These are phyloP conservation scores for Acanthococcus lagerstroemiae DNA, from an alignment of 2,888 invertebrate genomes.

Conservation along the genomic window DNA sequence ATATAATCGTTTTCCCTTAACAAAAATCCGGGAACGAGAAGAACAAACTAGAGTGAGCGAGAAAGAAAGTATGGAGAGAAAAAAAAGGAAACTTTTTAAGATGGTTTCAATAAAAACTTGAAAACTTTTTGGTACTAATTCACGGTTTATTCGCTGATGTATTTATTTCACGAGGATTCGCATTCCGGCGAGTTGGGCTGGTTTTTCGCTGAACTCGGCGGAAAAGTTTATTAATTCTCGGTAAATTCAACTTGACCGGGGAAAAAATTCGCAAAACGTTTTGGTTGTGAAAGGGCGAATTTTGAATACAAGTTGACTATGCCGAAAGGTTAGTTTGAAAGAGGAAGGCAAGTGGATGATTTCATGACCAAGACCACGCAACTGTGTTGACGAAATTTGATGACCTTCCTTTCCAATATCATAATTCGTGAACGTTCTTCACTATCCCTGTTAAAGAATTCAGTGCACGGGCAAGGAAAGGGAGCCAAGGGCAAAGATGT, in stretches of 20 bases:
- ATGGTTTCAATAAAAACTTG: conserved; percentile 1
- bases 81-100: conserved; percentile 3
- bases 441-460: too few species aligned
- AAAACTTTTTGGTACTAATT: not conserved
- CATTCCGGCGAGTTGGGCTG: not conserved
- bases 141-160: not conserved
- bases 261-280: too few species aligned
- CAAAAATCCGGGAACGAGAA: not conserved
- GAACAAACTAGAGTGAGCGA: not conserved
- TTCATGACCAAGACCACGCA: too few species aligned
- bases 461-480: too few species aligned
- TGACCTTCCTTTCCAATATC: too few species aligned
- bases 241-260: not conserved
- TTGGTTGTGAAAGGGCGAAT: too few species aligned
- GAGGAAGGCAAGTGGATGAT: too few species aligned
- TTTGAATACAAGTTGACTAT: too few species aligned
- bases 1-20: conserved; percentile 5
- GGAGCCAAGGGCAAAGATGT: too few species aligned
- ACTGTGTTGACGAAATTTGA: too few species aligned
- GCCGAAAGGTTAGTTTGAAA: too few species aligned
- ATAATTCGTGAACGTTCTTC: too few species aligned
- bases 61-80: not conserved
- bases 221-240: not conserved
- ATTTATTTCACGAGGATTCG: not conserved
- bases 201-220: not conserved